phyloP scores from a whole-genome alignment of 2,797 vertebrate genomes.

The Toxotes lorentzi region DNA sequence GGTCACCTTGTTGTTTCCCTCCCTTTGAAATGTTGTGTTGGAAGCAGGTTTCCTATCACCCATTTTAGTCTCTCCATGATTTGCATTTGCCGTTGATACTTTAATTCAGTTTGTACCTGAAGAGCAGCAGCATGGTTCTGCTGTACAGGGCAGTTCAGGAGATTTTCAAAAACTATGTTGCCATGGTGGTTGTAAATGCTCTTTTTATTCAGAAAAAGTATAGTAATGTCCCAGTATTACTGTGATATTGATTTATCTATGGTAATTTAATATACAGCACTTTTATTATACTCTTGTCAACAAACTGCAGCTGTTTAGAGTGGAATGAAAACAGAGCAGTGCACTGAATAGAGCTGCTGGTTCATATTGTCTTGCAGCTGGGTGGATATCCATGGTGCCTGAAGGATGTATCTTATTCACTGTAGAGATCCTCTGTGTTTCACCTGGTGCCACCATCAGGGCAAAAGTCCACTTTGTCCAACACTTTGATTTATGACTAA shows the following conservation, averaged over 20 bases:
- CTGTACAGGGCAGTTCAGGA: neutral
- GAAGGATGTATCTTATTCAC: too few relatives aligned
- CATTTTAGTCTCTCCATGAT: neutral
- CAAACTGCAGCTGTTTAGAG: neutral
- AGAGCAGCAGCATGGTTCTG: neutral
- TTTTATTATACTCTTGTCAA: neutral
- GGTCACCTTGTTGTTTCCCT: too few relatives aligned
- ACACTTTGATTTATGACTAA: too few relatives aligned
- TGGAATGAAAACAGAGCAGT: neutral
- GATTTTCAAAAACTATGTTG: neutral
- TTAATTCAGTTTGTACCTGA: neutral
- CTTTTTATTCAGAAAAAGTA: neutral
- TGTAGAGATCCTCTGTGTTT: too few relatives aligned
- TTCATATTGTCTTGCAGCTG: constrained; percentile 4
- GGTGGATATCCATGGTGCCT: neutral
- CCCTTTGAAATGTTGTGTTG: too few relatives aligned
- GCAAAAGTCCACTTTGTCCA: too few relatives aligned
- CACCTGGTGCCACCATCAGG: too few relatives aligned
- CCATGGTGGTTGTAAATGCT: neutral
- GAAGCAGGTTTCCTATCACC: neutral
- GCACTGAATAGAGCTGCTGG: neutral
- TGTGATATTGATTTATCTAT: neutral
- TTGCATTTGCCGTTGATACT: neutral
- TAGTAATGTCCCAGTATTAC: neutral
- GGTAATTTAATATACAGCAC: neutral